Percentiles rank a stretch among this genome's conserved stretches.
Evolutionary conservation across 2,797 vertebrate genomes (phyloP).

Genomic region (Parauchenoglanis ngamensis): DNA sequence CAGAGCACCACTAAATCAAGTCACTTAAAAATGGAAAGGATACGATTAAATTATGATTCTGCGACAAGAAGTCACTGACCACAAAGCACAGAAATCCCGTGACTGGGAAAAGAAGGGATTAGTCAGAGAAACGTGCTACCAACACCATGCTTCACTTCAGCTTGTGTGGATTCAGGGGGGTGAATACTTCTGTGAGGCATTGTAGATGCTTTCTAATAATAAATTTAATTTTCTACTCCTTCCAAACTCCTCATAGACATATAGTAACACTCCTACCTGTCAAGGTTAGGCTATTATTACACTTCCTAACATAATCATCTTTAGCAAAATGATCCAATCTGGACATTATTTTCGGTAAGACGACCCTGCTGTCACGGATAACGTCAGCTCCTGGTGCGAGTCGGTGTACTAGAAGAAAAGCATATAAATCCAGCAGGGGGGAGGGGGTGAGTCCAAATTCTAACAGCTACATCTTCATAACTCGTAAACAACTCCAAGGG

Average conservation of each 20-base stretch:
- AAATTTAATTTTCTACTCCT: constrained; percentile 38
- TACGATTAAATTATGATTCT: background rate
- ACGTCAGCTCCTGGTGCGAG: constrained; percentile 14
- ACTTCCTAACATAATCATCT: constrained; percentile 18
- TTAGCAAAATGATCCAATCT: background rate
- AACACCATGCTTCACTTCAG: background rate
- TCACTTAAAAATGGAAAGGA: background rate
- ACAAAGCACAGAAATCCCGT: too few species aligned
- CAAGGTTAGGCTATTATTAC: constrained; percentile 6
- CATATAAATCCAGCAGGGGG: constrained; percentile 36
- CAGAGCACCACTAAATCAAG: background rate
- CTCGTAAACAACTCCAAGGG: constrained; percentile 52
- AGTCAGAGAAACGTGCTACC: background rate
- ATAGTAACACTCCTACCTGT: constrained; percentile 9
- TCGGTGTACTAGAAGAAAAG: constrained; percentile 24
- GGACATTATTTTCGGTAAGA: background rate
- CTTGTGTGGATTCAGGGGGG: background rate
- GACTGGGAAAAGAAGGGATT: background rate
- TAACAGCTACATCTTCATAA: constrained; percentile 55
- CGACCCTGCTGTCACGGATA: constrained; percentile 12
- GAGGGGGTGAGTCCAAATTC: constrained; percentile 30
- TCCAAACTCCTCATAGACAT: constrained; percentile 4
- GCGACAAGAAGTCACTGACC: background rate
- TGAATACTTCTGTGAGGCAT: background rate
- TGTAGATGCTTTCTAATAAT: background rate